phyloP scores from a whole-genome alignment of 2,888 invertebrate genomes.

The Drosophila hamatofila region DNA sequence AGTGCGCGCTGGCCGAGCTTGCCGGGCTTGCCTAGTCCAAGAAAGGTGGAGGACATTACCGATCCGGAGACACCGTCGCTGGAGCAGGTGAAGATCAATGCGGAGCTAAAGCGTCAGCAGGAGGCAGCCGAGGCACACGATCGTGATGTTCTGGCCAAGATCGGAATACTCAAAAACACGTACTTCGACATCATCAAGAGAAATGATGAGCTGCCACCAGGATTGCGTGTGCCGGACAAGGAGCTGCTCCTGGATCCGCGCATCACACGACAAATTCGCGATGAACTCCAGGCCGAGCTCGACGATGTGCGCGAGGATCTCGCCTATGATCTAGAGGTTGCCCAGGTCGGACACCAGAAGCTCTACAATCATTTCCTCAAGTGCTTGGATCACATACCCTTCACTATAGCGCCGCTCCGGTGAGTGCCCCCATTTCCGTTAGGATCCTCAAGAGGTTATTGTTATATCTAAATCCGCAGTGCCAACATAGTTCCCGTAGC shows the following conservation, averaged over 20 bases:
- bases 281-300: constrained; percentile 87
- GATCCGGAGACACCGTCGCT: constrained; percentile 80
- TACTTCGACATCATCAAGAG: constrained; percentile 86
- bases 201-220: constrained; percentile 87
- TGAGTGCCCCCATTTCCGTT: constrained; percentile 57
- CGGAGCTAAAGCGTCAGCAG: constrained; percentile 86
- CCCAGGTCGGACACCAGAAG: constrained; percentile 88
- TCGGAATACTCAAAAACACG: constrained; percentile 87
- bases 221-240: constrained; percentile 87
- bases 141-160: constrained; percentile 86
- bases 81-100: constrained; percentile 90
- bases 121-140: constrained; percentile 87
- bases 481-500: constrained; percentile 86
- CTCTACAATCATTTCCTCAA: constrained; percentile 89
- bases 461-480: constrained; percentile 26
- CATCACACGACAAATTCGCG: constrained; percentile 88
- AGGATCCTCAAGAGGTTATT: neutral
- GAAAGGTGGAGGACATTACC: constrained; percentile 69
- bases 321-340: constrained; percentile 90
- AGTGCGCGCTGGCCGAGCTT: neutral
- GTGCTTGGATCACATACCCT: constrained; percentile 88
- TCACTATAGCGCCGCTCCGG: constrained; percentile 87
- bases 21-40: constrained; percentile 39
- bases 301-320: constrained; percentile 88
- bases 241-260: constrained; percentile 89